Percentiles rank a stretch among this genome's conserved stretches.
phyloP scores from a whole-genome alignment of 2,113 vertebrate genomes.

The Chaetura pelagica region DNA sequence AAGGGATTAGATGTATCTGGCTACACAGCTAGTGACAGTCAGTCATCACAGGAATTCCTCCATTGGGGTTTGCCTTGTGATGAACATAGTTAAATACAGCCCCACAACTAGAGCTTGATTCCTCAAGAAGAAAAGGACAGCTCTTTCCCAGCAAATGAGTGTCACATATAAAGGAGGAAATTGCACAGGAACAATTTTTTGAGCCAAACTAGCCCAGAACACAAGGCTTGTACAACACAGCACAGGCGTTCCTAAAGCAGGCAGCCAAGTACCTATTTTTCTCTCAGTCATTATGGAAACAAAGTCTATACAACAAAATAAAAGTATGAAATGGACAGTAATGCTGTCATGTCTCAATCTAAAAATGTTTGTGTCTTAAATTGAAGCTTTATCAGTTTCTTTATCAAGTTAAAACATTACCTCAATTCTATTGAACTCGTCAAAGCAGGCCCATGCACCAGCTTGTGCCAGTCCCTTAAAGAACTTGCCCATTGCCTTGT shows the following conservation, averaged over 20 bases:
- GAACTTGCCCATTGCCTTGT: slow-evolving; percentile 97
- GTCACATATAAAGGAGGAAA: not conserved
- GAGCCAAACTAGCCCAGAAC: not conserved
- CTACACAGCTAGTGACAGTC: not conserved
- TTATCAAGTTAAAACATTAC: slow-evolving; percentile 67
- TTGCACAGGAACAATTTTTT: not conserved
- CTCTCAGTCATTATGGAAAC: not conserved
- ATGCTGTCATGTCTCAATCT: not conserved
- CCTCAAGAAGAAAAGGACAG: not conserved
- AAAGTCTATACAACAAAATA: not conserved
- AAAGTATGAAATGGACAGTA: not conserved
- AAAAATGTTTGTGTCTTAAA: not conserved
- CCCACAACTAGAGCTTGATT: not conserved
- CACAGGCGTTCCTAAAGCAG: not conserved
- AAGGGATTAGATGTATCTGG: not conserved
- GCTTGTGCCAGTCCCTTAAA: slow-evolving; percentile 94
- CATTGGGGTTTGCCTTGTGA: not conserved
- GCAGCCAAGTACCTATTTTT: not conserved
- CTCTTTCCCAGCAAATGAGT: not conserved
- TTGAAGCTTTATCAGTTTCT: not conserved
- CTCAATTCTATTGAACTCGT: slow-evolving; percentile 96
- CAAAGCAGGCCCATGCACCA: slow-evolving; percentile 95
- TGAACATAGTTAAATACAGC: not conserved
- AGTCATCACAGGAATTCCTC: not conserved
- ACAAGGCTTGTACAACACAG: not conserved